phyloP scores from a whole-genome alignment of 2,113 vertebrate genomes.

The Oncorhynchus nerka region DNA sequence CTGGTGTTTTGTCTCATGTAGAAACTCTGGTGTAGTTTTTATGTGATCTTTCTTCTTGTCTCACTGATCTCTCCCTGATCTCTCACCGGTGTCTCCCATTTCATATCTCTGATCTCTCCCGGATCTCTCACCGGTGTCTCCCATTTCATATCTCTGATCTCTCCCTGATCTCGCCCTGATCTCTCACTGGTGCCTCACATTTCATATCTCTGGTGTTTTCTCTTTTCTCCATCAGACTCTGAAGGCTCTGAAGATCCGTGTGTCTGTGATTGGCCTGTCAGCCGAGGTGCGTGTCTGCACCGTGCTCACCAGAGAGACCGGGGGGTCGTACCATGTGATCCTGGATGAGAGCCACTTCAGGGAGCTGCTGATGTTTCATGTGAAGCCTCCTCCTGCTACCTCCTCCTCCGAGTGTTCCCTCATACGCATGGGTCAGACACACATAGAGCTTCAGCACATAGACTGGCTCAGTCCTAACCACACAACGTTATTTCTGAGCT shows the following conservation, averaged over 20 bases:
- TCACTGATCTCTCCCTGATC: no score
- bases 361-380: constrained; percentile 87
- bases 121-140: no score
- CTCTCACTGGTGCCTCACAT: no score
- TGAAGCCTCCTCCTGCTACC: constrained; percentile 90
- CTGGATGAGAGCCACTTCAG: constrained; percentile 95
- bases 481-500: neutral
- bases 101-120: no score
- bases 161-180: no score
- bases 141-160: neutral
- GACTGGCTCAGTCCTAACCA: neutral
- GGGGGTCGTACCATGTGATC: constrained; percentile 91
- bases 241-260: constrained; percentile 88
- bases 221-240: constrained; percentile 72
- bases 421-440: constrained; percentile 92
- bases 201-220: neutral
- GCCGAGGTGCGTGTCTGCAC: constrained; percentile 96
- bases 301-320: constrained; percentile 89
- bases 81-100: no score
- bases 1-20: no score
- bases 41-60: no score
- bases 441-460: no score
- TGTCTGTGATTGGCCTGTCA: constrained; percentile 92
- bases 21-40: no score
- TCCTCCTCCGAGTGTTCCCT: constrained; percentile 91